Evolutionary conservation across 2,888 invertebrate genomes (phyloP).

Genomic region (Chromoteleia sp.): DNA sequence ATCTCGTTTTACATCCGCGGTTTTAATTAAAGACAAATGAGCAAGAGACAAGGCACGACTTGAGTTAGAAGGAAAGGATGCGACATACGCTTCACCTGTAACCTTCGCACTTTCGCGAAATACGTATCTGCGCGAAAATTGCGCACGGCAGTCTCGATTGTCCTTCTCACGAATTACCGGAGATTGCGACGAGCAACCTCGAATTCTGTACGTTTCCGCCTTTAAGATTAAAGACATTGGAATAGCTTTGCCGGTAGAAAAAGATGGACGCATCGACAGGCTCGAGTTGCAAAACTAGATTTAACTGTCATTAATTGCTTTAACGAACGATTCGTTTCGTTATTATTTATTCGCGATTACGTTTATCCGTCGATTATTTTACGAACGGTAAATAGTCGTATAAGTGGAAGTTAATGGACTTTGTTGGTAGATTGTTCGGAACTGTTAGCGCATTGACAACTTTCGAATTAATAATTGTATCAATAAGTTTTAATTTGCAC

Average conservation of each 20-base stretch:
- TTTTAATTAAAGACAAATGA: slow-evolving; percentile 57
- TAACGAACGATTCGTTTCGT: too few relatives aligned
- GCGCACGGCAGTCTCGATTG: background rate
- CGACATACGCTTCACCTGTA: background rate
- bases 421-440: background rate
- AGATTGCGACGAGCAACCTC: slow-evolving; percentile 16
- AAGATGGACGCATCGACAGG: background rate
- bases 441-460: slow-evolving; percentile 9
- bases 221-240: slow-evolving; percentile 9
- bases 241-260: background rate
- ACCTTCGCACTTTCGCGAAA: slow-evolving; percentile 15
- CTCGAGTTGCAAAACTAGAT: too few relatives aligned
- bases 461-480: slow-evolving; percentile 6
- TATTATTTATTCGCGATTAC: too few relatives aligned
- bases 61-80: background rate
- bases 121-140: slow-evolving; percentile 4
- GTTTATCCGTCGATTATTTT: too few relatives aligned
- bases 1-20: slow-evolving; percentile 31
- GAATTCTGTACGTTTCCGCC: background rate
- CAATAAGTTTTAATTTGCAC: background rate
- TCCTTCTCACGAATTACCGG: slow-evolving; percentile 28
- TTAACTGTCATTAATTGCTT: too few relatives aligned
- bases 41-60: slow-evolving; percentile 1
- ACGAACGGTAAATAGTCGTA: slow-evolving; percentile 6
- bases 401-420: background rate